A percentile compares a stretch with the other conserved stretches of the same genome.
Evolutionary conservation across 2,113 vertebrate species (phyloP).

Genomic region (Melanotaenia duboulayi): DNA sequence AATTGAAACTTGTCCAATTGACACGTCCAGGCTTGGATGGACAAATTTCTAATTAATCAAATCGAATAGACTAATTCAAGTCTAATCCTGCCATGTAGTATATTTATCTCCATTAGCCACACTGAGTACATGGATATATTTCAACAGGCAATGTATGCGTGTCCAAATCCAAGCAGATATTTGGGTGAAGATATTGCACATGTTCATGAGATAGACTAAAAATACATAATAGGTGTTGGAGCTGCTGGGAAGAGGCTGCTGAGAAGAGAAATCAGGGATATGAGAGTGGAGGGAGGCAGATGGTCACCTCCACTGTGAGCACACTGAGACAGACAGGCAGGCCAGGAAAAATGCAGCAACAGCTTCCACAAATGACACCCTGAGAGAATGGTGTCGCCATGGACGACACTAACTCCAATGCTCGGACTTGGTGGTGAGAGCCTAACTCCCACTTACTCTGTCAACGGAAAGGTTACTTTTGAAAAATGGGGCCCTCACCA

Average conservation of each 20-base stretch:
- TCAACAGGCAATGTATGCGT: slow-evolving; percentile 30
- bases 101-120: slow-evolving; percentile 68
- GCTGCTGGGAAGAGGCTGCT: slow-evolving; percentile 66
- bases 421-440: slow-evolving; percentile 57
- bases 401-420: slow-evolving; percentile 68
- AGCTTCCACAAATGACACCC: slow-evolving; percentile 74
- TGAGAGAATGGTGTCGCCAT: slow-evolving; percentile 69
- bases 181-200: slow-evolving; percentile 24
- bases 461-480: slow-evolving; percentile 82
- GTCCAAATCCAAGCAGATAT: slow-evolving; percentile 21
- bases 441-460: slow-evolving; percentile 77
- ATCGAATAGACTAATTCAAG: slow-evolving; percentile 67
- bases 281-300: slow-evolving; percentile 69
- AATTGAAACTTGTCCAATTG: slow-evolving; percentile 77
- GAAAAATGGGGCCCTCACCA: slow-evolving; percentile 76
- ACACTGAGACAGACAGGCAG: slow-evolving; percentile 66
- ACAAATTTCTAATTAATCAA: slow-evolving; percentile 76
- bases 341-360: slow-evolving; percentile 61
- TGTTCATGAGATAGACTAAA: slow-evolving; percentile 65
- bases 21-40: slow-evolving; percentile 66
- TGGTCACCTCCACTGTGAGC: slow-evolving; percentile 70
- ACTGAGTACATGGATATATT: slow-evolving; percentile 42
- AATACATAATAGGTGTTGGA: slow-evolving; percentile 69
- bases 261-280: slow-evolving; percentile 59
- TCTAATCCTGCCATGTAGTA: slow-evolving; percentile 66